phyloP scores from a whole-genome alignment of 37 sponge, comb jelly and placozoan genomes.

The Tethya wilhelma region DNA sequence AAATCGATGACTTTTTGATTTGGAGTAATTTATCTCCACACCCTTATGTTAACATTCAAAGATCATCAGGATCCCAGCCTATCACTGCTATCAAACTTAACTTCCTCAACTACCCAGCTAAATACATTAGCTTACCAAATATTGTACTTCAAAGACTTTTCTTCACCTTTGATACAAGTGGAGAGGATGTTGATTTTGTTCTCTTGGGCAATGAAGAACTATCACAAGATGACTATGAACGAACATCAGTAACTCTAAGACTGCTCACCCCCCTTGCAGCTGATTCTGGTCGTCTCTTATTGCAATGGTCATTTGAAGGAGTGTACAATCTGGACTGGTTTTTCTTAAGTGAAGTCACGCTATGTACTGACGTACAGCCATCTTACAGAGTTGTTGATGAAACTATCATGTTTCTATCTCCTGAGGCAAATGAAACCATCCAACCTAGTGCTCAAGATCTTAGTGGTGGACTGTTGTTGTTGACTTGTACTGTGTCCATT shows the following conservation, averaged over 20 bases:
- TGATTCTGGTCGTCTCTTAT: not conserved
- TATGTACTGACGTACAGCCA: slow-evolving; percentile 14
- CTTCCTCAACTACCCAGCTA: slow-evolving; percentile 36
- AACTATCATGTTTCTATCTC: not conserved
- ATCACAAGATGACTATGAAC: not conserved
- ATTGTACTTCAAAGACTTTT: too few species aligned
- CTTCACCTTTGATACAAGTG: not conserved
- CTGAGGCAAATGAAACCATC: not conserved
- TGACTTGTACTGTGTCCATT: slow-evolving; percentile 32
- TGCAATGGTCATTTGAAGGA: slow-evolving; percentile 8
- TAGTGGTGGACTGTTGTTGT: not conserved
- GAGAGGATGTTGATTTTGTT: slow-evolving; percentile 1
- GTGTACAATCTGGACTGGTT: slow-evolving; percentile 31
- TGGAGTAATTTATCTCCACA: not conserved
- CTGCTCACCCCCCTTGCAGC: not conserved
- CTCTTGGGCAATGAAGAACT: slow-evolving; percentile 15
- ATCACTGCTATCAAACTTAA: slow-evolving; percentile 26
- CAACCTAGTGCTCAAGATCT: slow-evolving; percentile 15
- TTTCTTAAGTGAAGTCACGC: slow-evolving; percentile 34
- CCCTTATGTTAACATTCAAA: slow-evolving; percentile 3
- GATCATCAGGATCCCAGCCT: too few species aligned
- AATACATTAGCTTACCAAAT: slow-evolving; percentile 32
- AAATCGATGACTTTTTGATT: not conserved
- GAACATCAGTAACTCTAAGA: slow-evolving; percentile 6
- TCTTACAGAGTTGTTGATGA: not conserved